Base-by-base conservation (phyloP, 2,797 vertebrate species). In the Threskiornis aethiopicus region DNA sequence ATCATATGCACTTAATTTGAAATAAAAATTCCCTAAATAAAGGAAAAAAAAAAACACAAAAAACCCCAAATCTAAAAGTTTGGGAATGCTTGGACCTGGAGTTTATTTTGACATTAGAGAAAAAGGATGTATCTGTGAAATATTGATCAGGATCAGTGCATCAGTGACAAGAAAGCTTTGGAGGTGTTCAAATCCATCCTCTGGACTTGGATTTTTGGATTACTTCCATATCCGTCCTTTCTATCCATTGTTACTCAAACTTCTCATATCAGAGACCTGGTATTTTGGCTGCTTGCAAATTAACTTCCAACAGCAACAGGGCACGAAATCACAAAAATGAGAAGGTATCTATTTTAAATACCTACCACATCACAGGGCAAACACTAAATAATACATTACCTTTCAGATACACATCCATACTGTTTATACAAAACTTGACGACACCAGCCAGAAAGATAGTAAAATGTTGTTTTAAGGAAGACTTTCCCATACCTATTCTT, bases 261-360 rank as follows among this genome's bases (percentile, higher is more conserved):
- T 95, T 78, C 42, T 94, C 17, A 28, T 81, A 90, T 78, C 62
- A 93, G 70, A 94, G 82, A 96, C 21, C 5, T 62, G 18, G 15
- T 62, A 35, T 88, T 95, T 92, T 47, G 31, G 28, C 42, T 94
- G 46, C 57, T 87, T 91, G 64, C 64, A 95, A 92, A 92, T 64
- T 35, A 82, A 91, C 22, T 94, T 84, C 47, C 69, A 42, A 85
- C 10, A 58, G 51, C 46, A 87, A 72, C 7, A 54, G 22, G 9
- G 19, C 37, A 21, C 81, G 39, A 84, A 87, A 13, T 66, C 24
- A 67, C 25, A 65, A 70, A 91, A 85, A 76, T 29, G 8, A 69
- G 44, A 72, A 78, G 22, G 5, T 54, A 64, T 42, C 54, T 59
- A 39, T 55, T 90, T 72, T 70, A 69, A 89, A 86, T 66, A 24